Evolutionary conservation across 2,797 vertebrate species (phyloP).

Genomic region (Lemur catta): DNA sequence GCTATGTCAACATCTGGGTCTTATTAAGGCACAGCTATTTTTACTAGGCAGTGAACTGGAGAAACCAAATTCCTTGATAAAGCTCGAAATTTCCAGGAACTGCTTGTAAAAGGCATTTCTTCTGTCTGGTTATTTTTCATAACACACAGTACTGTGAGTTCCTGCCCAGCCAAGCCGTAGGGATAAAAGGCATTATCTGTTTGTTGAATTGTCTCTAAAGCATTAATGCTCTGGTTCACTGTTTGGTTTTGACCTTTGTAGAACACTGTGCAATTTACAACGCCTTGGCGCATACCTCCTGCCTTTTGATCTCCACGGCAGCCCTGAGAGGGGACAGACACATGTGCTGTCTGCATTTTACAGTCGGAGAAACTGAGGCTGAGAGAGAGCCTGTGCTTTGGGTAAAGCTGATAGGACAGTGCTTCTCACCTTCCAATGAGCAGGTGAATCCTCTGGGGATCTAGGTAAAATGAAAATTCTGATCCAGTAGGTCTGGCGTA

Average conservation of each 20-base stretch:
- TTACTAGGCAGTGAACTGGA: slow-evolving; percentile 85
- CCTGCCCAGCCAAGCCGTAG: slow-evolving; percentile 54
- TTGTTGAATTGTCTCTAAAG: slow-evolving; percentile 68
- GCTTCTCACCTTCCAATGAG: background rate
- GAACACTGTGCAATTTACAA: slow-evolving; percentile 6
- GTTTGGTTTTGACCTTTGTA: slow-evolving; percentile 51
- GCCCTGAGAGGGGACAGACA: background rate
- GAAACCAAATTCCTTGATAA: slow-evolving; percentile 88
- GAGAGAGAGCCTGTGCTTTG: background rate
- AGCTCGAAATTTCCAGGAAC: slow-evolving; percentile 85
- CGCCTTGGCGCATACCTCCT: background rate
- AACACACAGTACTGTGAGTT: slow-evolving; percentile 77
- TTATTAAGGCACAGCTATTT: slow-evolving; percentile 86
- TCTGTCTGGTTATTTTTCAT: slow-evolving; percentile 80
- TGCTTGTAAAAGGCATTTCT: slow-evolving; percentile 84
- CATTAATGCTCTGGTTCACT: slow-evolving; percentile 47
- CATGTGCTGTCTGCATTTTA: background rate
- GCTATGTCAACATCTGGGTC: slow-evolving; percentile 86
- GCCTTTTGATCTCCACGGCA: slow-evolving; percentile 52
- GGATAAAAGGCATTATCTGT: slow-evolving; percentile 78
- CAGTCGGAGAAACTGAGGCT: slow-evolving; percentile 45
- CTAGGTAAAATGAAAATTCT: background rate
- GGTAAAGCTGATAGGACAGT: background rate
- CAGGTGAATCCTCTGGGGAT: background rate
- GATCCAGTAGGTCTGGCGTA: background rate